Base-by-base conservation (phyloP, 2,888 invertebrate genomes). In the Diadegma fenestrale region DNA sequence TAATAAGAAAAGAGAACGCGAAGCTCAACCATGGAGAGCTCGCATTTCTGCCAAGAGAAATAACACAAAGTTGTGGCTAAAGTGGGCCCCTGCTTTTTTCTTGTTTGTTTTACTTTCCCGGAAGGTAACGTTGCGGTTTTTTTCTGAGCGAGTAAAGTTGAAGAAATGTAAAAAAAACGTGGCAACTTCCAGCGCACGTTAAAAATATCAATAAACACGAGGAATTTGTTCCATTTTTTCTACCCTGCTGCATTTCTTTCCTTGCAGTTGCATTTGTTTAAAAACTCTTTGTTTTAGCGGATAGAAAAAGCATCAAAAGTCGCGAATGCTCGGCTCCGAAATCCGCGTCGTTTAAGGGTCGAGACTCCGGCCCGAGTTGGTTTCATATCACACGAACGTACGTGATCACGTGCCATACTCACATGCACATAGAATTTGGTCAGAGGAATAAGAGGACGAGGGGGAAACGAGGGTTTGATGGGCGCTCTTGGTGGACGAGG, bases 401-500 rank as follows among this genome's bases (percentile, higher is more conserved):
- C 19, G 37, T 66, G 41, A 14, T 19, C 12, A 19, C 41, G 41
- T 2, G 22, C 4, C 2, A 51, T 33, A 12, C 10, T 19, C 61
- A 22, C 41, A 22, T 22, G 19, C n/a, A 33, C 51, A 37, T 30
- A 45, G 22, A 71, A 54, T 45, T 19, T 51, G n/a, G 51, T 63
- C 37, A 37, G 43, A 14, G 8, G n/a, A 61, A 41, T 45, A 19
- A 30, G 64, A 68, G 19, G 64, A 68, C 51, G 26, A 43, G 66
- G 58, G 37, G 51, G 17, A 54, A 68, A 43, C 48, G 61, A 61
- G 76, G 22, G 69, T 64, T 66, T 73, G 61, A 76, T 75, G 80
- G 76, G 54, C 61, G 82, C 66, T 68, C 33, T 66, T 22, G 33
- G 30, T 58, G 73, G 66, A 66, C 43, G 54, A 33, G 48, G 17